These are phyloP conservation scores for Thaumetopoea pityocampa DNA, from an alignment of 1,140 invertebrate species.

Conservation along the genomic window DNA sequence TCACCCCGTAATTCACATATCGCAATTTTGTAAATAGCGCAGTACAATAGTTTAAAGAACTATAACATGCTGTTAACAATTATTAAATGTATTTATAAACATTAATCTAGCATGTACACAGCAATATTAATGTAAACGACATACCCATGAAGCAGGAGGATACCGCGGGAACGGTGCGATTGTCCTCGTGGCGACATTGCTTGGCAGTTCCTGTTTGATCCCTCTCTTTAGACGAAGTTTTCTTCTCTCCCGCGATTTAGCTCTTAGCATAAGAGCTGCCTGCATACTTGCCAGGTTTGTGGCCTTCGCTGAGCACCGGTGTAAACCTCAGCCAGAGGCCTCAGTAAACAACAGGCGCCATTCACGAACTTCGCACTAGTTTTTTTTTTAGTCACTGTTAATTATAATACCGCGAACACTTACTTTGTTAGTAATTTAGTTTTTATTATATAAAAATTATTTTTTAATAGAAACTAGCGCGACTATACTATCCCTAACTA, in stretches of 20 bases:
- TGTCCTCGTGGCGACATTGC: constrained; percentile 89
- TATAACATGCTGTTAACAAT: too few species aligned
- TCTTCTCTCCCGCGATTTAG: constrained; percentile 86
- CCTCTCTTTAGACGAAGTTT: constrained; percentile 84
- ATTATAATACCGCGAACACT: constrained; percentile 6
- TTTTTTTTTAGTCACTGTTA: constrained; percentile 2
- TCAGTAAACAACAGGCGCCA: not conserved
- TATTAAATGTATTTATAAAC: too few species aligned
- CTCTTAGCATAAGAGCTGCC: constrained; percentile 91
- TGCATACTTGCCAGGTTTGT: constrained; percentile 86
- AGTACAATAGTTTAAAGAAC: too few species aligned
- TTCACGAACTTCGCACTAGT: constrained; percentile 8
- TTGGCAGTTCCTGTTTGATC: constrained; percentile 86
- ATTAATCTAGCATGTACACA: too few species aligned
- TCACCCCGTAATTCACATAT: too few species aligned
- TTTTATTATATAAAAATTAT: constrained; percentile 23
- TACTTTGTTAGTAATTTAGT: constrained; percentile 1
- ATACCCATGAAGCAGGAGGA: constrained; percentile 87
- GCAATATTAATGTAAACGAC: too few species aligned
- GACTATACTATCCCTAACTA: constrained; percentile 28
- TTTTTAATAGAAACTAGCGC: constrained; percentile 39
- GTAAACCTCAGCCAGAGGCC: constrained; percentile 27
- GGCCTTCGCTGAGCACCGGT: constrained; percentile 32
- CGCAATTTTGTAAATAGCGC: too few species aligned
- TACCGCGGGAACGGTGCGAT: constrained; percentile 90